These are phyloP conservation scores for Clistopyga incitator DNA, from an alignment of 2,888 invertebrate species.

Conservation along the genomic window DNA sequence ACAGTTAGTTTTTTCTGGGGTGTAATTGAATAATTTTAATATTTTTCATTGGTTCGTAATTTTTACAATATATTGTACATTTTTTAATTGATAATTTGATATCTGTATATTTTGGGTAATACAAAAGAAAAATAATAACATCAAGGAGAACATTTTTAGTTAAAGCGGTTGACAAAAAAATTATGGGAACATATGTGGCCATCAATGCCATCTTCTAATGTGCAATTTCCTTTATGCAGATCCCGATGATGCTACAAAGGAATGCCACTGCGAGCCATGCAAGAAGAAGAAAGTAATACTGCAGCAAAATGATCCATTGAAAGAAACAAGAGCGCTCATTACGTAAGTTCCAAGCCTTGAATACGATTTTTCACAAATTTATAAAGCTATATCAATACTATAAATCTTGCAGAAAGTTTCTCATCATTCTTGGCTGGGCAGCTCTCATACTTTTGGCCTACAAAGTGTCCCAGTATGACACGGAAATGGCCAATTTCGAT, in stretches of 20 bases:
- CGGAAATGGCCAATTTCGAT: constrained; percentile 99
- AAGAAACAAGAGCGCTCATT: constrained; percentile 91
- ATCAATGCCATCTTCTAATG: constrained; percentile 7
- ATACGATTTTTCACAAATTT: neutral
- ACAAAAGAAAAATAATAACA: too few species aligned
- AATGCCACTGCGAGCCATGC: constrained; percentile 96
- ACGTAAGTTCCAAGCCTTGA: constrained; percentile 83
- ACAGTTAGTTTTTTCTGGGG: neutral
- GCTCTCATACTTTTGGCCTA: constrained; percentile 92
- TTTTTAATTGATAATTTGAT: too few species aligned
- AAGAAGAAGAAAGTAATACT: constrained; percentile 92
- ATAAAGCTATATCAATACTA: neutral
- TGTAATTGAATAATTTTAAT: neutral
- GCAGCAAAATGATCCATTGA: constrained; percentile 95
- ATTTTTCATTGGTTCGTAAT: too few species aligned
- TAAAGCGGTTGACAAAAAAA: too few species aligned
- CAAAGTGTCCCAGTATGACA: constrained; percentile 98
- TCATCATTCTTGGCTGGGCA: constrained; percentile 93
- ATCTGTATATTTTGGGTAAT: too few species aligned
- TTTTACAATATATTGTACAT: too few species aligned
- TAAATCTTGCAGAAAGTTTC: constrained; percentile 88
- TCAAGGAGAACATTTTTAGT: too few species aligned
- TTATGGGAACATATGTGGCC: neutral
- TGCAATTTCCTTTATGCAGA: constrained; percentile 85
- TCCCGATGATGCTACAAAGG: constrained; percentile 90